Evolutionary conservation across 2,113 vertebrate genomes (phyloP).

Genomic region (Benitochromis conjunctus): DNA sequence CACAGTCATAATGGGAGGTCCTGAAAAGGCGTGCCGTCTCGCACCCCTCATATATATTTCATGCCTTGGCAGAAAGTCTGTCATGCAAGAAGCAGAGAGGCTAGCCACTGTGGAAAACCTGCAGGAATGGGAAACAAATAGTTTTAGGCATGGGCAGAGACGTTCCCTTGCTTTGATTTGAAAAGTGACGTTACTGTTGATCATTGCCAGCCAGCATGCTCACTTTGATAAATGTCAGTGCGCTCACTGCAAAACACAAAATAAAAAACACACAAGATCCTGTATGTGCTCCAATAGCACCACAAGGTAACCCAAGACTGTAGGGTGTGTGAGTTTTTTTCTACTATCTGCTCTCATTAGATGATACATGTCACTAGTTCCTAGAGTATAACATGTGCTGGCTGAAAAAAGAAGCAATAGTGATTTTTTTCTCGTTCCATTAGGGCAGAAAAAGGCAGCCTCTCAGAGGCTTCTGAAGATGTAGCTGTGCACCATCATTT

Average conservation of each 20-base stretch:
- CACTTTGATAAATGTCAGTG: not conserved
- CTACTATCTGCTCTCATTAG: not conserved
- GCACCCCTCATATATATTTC: slow-evolving; percentile 64
- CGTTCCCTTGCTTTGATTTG: not conserved
- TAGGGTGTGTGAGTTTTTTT: not conserved
- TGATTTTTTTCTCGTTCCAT: not conserved
- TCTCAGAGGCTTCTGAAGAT: slow-evolving; percentile 9
- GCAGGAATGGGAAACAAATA: not conserved
- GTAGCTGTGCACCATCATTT: slow-evolving; percentile 15
- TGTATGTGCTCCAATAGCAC: not conserved
- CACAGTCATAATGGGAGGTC: slow-evolving; percentile 63
- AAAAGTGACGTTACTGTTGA: not conserved
- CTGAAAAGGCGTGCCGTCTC: slow-evolving; percentile 45
- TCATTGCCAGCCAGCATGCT: not conserved
- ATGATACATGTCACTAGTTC: not conserved
- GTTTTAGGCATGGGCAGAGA: not conserved
- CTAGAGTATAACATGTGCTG: not conserved
- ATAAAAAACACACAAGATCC: not conserved
- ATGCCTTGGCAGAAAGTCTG: slow-evolving; percentile 41
- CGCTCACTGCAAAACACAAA: not conserved
- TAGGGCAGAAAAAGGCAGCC: not conserved
- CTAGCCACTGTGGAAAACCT: not conserved
- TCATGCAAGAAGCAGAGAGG: slow-evolving; percentile 37
- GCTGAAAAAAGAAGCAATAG: not conserved
- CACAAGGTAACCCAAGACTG: not conserved